Conservation (phyloP, 2,888 invertebrate species). For the Serrognathus titanus region DNA sequence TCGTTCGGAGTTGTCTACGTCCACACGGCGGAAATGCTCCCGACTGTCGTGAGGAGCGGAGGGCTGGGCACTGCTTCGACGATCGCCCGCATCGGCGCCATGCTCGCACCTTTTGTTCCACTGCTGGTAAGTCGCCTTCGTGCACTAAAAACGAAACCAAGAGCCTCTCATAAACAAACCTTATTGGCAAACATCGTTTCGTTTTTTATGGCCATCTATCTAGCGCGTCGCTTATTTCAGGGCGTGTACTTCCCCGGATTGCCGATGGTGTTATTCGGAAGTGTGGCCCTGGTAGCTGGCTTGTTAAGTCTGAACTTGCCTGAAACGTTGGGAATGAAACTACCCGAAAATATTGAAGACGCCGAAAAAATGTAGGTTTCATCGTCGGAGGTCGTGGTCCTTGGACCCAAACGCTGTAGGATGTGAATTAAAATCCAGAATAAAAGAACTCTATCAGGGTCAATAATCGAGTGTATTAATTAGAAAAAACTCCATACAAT, state of each 20-base stretch:
- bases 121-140: slow-evolving; percentile 44
- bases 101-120: slow-evolving; percentile 61
- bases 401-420: too few species aligned
- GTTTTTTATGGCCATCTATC: not conserved
- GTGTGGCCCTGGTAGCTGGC: slow-evolving; percentile 52
- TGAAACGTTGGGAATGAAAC: slow-evolving; percentile 59
- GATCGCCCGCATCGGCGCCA: slow-evolving; percentile 57
- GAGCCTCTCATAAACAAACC: too few species aligned
- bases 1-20: slow-evolving; percentile 63
- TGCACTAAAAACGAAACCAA: not conserved
- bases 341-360: slow-evolving; percentile 61
- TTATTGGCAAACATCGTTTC: not conserved
- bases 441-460: too few species aligned
- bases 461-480: too few species aligned
- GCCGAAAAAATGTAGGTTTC: slow-evolving; percentile 43
- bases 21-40: slow-evolving; percentile 58
- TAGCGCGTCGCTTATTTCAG: slow-evolving; percentile 36
- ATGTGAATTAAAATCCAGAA: too few species aligned
- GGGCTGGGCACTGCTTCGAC: slow-evolving; percentile 61
- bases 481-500: too few species aligned
- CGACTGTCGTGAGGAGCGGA: slow-evolving; percentile 55
- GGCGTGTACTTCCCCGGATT: slow-evolving; percentile 51
- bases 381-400: too few species aligned
- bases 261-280: slow-evolving; percentile 56
- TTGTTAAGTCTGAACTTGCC: slow-evolving; percentile 57